These are phyloP conservation scores for Drosophila navojoa DNA, from an alignment of 1,140 invertebrate species.

Conservation along the genomic window DNA sequence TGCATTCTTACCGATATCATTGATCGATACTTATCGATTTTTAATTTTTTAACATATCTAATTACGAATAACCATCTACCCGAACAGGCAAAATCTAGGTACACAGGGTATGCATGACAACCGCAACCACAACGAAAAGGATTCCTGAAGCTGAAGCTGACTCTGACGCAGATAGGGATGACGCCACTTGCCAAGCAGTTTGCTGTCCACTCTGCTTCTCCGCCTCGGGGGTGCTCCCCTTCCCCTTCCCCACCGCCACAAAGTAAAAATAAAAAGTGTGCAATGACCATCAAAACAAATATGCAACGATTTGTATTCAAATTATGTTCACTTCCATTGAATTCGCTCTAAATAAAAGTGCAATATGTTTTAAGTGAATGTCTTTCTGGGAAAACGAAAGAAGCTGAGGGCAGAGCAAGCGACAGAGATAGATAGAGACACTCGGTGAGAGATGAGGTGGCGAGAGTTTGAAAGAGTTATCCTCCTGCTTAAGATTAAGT, in stretches of 20 bases:
- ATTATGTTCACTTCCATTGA: slow-evolving; percentile 40
- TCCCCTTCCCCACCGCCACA: neutral
- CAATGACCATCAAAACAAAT: slow-evolving; percentile 41
- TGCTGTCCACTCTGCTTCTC: neutral
- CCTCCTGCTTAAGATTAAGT: neutral
- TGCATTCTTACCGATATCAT: no score
- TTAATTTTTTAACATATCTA: no score
- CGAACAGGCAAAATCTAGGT: neutral
- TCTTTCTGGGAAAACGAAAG: neutral
- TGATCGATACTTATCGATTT: neutral
- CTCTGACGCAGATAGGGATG: slow-evolving; percentile 20
- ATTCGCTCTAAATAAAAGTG: slow-evolving; percentile 3
- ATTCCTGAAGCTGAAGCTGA: neutral
- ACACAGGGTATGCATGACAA: neutral
- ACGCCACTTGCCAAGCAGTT: slow-evolving; percentile 31
- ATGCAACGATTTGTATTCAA: slow-evolving; percentile 66
- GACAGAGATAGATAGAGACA: no score
- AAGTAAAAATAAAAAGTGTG: slow-evolving; percentile 12
- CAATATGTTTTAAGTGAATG: slow-evolving; percentile 1
- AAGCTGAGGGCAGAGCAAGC: no score
- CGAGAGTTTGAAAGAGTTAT: no score
- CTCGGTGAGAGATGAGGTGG: no score
- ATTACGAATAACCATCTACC: neutral
- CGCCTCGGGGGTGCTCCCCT: neutral
- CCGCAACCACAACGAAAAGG: neutral